Conservation (phyloP, 2,797 vertebrate genomes). For the Trichosurus vulpecula region DNA sequence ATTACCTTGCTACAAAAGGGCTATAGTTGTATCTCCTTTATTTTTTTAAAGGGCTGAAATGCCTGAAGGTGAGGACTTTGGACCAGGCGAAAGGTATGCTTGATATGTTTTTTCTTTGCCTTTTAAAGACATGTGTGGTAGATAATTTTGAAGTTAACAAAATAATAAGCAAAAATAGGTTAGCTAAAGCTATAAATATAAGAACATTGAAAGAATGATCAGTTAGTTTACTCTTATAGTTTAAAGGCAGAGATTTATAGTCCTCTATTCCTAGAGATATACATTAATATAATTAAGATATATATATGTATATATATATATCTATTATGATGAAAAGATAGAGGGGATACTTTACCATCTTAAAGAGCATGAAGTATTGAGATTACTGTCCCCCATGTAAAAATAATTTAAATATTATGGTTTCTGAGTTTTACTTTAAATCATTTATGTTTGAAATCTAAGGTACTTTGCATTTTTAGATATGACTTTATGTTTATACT, state of each 20-base stretch:
- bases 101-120: neutral
- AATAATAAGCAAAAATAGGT: neutral
- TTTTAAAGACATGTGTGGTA: neutral
- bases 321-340: neutral
- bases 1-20: neutral
- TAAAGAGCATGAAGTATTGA: neutral
- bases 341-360: neutral
- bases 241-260: neutral
- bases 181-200: neutral
- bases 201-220: neutral
- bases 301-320: neutral
- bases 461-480: neutral
- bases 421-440: conserved; percentile 44
- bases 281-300: neutral
- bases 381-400: neutral
- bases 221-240: neutral
- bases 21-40: neutral
- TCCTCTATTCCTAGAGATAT: neutral
- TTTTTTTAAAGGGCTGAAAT: conserved; percentile 82
- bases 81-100: conserved; percentile 89
- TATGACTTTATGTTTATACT: conserved; percentile 32
- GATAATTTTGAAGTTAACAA: neutral
- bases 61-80: conserved; percentile 89
- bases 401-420: conserved; percentile 13
- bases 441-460: conserved; percentile 12